Conservation (phyloP, 2,113 vertebrate genomes). For the Microcebus tavaratra region DNA sequence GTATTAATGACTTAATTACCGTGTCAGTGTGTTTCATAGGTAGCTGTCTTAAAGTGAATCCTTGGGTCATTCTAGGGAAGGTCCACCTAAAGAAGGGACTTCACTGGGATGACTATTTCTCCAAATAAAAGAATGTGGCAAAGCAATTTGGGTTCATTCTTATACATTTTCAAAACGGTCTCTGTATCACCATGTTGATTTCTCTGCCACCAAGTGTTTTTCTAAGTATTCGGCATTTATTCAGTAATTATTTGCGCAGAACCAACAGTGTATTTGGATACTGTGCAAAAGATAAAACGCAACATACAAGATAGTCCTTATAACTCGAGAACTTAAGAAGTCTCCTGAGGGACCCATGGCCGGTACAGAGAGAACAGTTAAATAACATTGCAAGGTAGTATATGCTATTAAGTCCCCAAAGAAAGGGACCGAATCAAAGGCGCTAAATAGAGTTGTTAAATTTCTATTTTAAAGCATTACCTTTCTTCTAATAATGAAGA, state of each 20-base stretch:
- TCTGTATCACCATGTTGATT: neutral
- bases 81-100: neutral
- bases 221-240: neutral
- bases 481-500: neutral
- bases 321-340: neutral
- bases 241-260: neutral
- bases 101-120: neutral
- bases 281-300: neutral
- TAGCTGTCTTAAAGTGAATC: accelerated
- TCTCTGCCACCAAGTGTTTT: neutral
- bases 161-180: neutral
- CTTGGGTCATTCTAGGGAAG: neutral
- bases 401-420: neutral
- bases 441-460: neutral
- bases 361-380: neutral
- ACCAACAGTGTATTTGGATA: neutral
- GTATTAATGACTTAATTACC: neutral
- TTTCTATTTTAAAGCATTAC: neutral
- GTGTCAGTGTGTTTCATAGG: no score
- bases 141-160: neutral
- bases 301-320: neutral
- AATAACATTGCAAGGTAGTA: accelerated
- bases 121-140: neutral
- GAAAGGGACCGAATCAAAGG: neutral
- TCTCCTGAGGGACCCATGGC: accelerated